These are phyloP conservation scores for Pagetopsis macropterus DNA, from an alignment of 2,797 vertebrate genomes.

Conservation along the genomic window DNA sequence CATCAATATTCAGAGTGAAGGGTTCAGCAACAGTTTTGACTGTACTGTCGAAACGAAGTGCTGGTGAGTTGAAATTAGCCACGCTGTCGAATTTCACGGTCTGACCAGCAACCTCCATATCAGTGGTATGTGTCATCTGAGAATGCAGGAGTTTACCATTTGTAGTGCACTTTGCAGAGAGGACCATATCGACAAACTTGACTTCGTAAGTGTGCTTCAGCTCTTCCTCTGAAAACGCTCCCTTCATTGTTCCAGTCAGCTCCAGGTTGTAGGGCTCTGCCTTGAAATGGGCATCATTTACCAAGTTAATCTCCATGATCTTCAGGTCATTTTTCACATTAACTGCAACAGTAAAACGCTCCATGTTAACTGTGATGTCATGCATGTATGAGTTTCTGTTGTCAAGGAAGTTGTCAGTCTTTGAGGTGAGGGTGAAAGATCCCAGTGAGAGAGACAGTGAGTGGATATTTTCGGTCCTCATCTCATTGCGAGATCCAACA, in stretches of 20 bases:
- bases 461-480: slow-evolving; percentile 87
- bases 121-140: slow-evolving; percentile 85
- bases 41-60: slow-evolving; percentile 85
- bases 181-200: slow-evolving; percentile 80
- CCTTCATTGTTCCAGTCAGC: slow-evolving; percentile 86
- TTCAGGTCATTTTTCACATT: slow-evolving; percentile 87
- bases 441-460: slow-evolving; percentile 84
- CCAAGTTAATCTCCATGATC: slow-evolving; percentile 81
- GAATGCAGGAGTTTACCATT: slow-evolving; percentile 84
- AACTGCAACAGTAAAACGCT: slow-evolving; percentile 79
- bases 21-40: slow-evolving; percentile 84
- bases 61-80: slow-evolving; percentile 86
- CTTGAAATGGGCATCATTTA: slow-evolving; percentile 85
- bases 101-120: slow-evolving; percentile 85
- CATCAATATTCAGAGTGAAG: slow-evolving; percentile 84
- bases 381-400: slow-evolving; percentile 90
- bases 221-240: slow-evolving; percentile 83
- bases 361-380: slow-evolving; percentile 84
- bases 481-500: slow-evolving; percentile 86
- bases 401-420: slow-evolving; percentile 88
- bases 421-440: slow-evolving; percentile 84
- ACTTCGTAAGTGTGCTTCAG: slow-evolving; percentile 89
- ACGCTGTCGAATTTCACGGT: slow-evolving; percentile 83
- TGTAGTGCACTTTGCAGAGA: slow-evolving; percentile 87
- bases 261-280: slow-evolving; percentile 86